phyloP scores from a whole-genome alignment of 2,113 vertebrate species.

The Ophthalmolycus amberensis region DNA sequence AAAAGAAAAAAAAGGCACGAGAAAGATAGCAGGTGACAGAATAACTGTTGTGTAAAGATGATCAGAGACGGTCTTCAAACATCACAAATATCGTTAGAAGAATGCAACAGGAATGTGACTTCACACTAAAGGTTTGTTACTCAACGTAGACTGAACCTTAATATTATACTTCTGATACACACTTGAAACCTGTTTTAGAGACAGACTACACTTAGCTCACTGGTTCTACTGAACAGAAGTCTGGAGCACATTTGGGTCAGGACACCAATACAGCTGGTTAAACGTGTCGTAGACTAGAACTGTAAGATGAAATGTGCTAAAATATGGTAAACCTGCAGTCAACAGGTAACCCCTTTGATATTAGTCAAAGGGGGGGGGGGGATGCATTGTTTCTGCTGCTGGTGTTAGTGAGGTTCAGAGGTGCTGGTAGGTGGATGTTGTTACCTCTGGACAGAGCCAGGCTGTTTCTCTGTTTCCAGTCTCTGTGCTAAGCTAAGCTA shows the following conservation, averaged over 20 bases:
- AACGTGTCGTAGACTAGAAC: background rate
- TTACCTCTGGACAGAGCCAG: background rate
- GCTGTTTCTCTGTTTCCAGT: background rate
- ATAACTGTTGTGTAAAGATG: slow-evolving; percentile 37
- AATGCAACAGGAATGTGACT: background rate
- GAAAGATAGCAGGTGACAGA: slow-evolving; percentile 38
- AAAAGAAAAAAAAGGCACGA: slow-evolving; percentile 11
- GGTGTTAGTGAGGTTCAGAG: no score
- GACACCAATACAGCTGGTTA: background rate
- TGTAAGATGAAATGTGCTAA: background rate
- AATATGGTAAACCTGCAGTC: background rate
- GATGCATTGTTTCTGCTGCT: background rate
- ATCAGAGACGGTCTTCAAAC: background rate
- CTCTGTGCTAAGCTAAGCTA: background rate
- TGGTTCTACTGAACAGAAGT: background rate
- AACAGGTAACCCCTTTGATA: background rate
- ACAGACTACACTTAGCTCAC: background rate
- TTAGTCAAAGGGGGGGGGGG: background rate
- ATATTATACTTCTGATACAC: background rate
- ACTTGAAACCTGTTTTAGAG: no score
- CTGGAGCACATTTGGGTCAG: background rate
- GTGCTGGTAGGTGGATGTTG: background rate
- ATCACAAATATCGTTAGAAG: background rate
- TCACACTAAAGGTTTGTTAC: background rate
- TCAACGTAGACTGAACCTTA: background rate